Evolutionary conservation across 2,113 vertebrate genomes (phyloP).

Genomic region (Ceyx melanurus): DNA sequence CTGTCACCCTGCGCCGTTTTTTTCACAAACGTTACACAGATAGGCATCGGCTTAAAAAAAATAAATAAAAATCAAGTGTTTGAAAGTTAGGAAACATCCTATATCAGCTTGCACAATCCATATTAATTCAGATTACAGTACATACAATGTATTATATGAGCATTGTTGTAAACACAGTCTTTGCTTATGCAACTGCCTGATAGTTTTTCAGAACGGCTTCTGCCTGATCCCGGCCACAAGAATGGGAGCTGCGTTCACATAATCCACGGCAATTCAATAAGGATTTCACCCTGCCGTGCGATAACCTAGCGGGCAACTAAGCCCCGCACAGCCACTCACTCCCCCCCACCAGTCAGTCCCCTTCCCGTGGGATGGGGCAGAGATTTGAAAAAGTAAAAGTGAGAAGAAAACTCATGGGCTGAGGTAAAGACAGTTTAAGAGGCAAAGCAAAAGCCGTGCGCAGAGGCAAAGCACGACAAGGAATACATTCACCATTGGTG

Average conservation of each 20-base stretch:
- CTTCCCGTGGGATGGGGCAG: not conserved
- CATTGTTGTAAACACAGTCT: not conserved
- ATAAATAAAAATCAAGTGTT: not conserved
- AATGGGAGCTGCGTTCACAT: not conserved
- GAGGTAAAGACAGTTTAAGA: not conserved
- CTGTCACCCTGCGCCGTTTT: accelerated
- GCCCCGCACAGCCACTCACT: too few species aligned
- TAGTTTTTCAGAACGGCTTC: not conserved
- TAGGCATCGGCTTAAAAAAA: not conserved
- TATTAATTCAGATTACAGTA: not conserved
- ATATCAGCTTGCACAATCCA: not conserved
- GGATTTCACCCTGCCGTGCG: not conserved
- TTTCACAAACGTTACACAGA: slow-evolving; percentile 16
- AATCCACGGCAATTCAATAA: not conserved
- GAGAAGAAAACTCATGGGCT: not conserved
- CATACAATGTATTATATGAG: not conserved
- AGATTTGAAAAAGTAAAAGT: not conserved
- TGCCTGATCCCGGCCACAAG: not conserved
- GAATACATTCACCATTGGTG: not conserved
- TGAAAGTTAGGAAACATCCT: not conserved
- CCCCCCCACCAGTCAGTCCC: too few species aligned
- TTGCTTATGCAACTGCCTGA: not conserved
- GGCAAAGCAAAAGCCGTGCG: not conserved
- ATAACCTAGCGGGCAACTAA: too few species aligned
- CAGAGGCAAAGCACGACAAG: too few species aligned